Percentiles rank a stretch among this genome's conserved stretches.
phyloP scores from a whole-genome alignment of 2,888 invertebrate species.

The Aleiodes alternator region DNA sequence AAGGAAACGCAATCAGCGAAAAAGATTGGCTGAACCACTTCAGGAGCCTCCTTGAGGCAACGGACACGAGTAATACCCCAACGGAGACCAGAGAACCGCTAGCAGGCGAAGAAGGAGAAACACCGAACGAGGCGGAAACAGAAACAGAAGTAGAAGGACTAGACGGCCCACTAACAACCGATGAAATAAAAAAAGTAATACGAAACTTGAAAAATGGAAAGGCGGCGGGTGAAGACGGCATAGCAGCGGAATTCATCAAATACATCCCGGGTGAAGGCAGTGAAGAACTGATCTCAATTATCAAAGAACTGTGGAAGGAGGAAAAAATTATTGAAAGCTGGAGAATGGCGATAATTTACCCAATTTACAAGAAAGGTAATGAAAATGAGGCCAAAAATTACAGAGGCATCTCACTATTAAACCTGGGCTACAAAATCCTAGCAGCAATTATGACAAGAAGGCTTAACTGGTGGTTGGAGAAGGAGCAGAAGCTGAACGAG shows the following conservation, averaged over 20 bases:
- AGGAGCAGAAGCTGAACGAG: constrained; percentile 7
- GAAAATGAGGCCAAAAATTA: neutral
- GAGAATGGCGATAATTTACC: neutral
- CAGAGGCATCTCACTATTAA: neutral
- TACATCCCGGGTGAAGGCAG: neutral
- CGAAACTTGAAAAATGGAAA: neutral
- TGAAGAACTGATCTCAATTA: neutral
- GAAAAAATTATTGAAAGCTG: neutral
- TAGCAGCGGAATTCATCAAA: neutral
- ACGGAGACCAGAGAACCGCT: no score
- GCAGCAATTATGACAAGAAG: neutral
- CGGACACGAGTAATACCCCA: no score
- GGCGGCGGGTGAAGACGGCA: neutral
- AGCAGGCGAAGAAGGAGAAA: no score
- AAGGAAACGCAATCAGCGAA: neutral
- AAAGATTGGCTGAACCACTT: neutral
- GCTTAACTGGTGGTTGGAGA: neutral
- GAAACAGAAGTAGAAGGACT: no score
- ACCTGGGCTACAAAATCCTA: neutral
- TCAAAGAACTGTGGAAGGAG: neutral
- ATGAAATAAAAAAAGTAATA: neutral
- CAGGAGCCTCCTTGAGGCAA: neutral
- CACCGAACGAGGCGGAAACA: no score
- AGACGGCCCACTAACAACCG: neutral
- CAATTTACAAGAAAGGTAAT: neutral